phyloP scores from a whole-genome alignment of 2,797 vertebrate species.

The Hephaestus fuliginosus region DNA sequence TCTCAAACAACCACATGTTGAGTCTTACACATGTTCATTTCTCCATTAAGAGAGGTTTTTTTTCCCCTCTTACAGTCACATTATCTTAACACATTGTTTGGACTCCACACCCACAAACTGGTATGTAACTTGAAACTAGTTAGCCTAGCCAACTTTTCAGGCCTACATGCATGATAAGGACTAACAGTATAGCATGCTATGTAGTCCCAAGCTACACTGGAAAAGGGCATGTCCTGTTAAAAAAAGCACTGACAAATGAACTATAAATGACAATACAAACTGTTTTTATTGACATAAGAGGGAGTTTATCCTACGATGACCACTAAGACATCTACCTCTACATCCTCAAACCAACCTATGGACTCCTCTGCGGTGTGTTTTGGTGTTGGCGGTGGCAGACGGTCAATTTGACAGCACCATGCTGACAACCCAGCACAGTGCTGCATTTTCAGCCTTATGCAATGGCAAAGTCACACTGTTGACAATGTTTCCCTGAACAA shows the following conservation, averaged over 20 bases:
- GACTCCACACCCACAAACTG: conserved; percentile 13
- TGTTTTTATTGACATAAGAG: background rate
- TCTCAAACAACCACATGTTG: conserved; percentile 60
- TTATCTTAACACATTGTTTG: conserved; percentile 7
- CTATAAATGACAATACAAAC: background rate
- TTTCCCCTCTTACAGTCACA: background rate
- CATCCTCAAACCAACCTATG: conserved; percentile 15
- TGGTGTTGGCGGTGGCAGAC: conserved; percentile 20
- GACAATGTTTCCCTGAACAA: conserved; percentile 78
- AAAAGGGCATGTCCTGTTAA: background rate
- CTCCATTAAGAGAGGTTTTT: conserved; percentile 14
- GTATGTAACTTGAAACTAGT: conserved; percentile 7
- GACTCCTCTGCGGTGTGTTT: conserved; percentile 36
- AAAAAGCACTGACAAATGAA: background rate
- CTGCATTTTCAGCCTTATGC: conserved; percentile 66
- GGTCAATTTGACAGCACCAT: conserved; percentile 45
- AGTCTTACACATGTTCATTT: conserved; percentile 37
- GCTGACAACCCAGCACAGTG: conserved; percentile 44
- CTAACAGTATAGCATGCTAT: background rate
- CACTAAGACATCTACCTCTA: conserved; percentile 4
- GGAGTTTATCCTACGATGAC: conserved; percentile 1
- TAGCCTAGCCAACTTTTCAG: conserved; percentile 13
- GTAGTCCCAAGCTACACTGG: background rate
- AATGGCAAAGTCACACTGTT: conserved; percentile 73
- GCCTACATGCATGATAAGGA: background rate